Conservation (phyloP, 2,888 invertebrate genomes). For the Amblyjoppa fuscipennis region DNA sequence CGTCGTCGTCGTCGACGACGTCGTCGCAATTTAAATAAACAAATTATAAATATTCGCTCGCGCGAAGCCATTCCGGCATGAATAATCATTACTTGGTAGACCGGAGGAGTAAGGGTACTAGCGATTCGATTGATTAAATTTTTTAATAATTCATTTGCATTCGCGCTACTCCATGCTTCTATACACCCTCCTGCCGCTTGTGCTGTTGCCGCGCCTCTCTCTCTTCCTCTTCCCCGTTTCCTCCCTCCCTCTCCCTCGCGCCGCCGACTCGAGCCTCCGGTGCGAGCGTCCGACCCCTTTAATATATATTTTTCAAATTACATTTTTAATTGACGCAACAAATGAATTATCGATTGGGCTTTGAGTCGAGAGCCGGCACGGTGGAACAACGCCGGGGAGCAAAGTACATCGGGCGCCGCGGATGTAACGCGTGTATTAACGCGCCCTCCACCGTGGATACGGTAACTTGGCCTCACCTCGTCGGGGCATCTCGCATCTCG, state of each 20-base stretch:
- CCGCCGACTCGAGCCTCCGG: constrained; percentile 60
- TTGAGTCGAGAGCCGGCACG: constrained; percentile 47
- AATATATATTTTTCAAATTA: constrained; percentile 84
- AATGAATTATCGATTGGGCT: constrained; percentile 82
- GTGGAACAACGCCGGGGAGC: neutral
- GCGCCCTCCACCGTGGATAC: neutral
- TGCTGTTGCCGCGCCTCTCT: constrained; percentile 50
- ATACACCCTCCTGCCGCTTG: constrained; percentile 48
- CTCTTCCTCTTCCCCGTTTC: constrained; percentile 19
- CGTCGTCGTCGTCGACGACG: constrained; percentile 53
- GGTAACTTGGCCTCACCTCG: constrained; percentile 30
- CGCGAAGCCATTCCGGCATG: constrained; percentile 83
- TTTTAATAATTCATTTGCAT: constrained; percentile 85
- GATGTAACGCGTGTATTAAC: constrained; percentile 24
- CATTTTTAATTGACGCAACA: constrained; percentile 84
- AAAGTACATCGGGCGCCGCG: constrained; percentile 27
- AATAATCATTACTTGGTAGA: constrained; percentile 84
- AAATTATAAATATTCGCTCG: constrained; percentile 85
- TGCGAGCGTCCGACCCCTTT: constrained; percentile 75
- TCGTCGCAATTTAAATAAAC: constrained; percentile 83
- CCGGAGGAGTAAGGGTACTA: constrained; percentile 78
- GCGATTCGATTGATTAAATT: constrained; percentile 85
- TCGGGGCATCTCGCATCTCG: constrained; percentile 48
- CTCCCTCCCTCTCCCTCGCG: constrained; percentile 21
- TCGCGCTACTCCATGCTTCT: constrained; percentile 74